phyloP scores from a whole-genome alignment of 2,113 vertebrate genomes.

The Nestor notabilis region DNA sequence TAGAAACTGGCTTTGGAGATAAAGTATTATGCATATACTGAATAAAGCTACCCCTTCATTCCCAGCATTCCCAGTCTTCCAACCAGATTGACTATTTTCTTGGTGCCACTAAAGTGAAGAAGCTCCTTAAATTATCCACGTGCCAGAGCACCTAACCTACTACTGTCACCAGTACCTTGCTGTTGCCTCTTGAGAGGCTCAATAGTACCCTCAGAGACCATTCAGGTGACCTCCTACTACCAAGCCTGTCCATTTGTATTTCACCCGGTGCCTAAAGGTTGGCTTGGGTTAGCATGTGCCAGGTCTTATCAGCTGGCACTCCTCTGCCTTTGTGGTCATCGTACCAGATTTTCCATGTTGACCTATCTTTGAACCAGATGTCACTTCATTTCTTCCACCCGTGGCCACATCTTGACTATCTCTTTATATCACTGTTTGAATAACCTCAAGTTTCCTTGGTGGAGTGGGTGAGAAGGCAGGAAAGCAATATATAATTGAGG shows the following conservation, averaged over 20 bases:
- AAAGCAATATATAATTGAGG: neutral
- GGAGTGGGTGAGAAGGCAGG: neutral
- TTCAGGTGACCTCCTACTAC: neutral
- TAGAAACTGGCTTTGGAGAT: neutral
- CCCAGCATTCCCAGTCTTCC: neutral
- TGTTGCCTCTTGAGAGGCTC: neutral
- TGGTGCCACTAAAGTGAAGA: neutral
- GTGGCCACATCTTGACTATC: neutral
- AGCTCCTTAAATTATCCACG: neutral
- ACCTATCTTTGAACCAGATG: neutral
- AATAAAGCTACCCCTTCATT: neutral
- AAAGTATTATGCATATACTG: neutral
- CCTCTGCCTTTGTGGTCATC: neutral
- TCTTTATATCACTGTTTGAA: neutral
- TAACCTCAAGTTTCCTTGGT: neutral
- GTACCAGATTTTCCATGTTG: neutral
- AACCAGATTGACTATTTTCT: neutral
- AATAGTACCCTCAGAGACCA: neutral
- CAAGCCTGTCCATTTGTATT: neutral
- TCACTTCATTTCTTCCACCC: neutral
- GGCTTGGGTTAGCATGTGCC: neutral
- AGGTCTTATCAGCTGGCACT: neutral
- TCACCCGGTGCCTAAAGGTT: neutral
- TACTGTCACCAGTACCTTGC: rapidly evolving
- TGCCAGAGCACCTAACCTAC: neutral